Evolutionary conservation across 2,888 invertebrate species (phyloP).

Genomic region (Cinara cedri): DNA sequence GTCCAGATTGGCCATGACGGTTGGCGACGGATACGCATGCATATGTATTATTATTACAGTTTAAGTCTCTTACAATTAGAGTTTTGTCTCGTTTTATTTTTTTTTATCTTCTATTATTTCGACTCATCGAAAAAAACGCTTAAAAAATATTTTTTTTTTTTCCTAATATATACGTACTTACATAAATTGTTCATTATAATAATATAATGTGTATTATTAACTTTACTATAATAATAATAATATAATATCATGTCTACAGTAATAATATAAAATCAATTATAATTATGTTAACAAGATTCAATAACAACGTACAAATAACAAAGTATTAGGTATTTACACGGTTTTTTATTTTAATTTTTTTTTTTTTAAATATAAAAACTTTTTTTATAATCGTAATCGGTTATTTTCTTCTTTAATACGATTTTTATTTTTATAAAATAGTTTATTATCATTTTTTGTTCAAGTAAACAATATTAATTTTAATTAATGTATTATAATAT

Average conservation of each 20-base stretch:
- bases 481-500: not conserved
- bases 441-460: conserved; percentile 33
- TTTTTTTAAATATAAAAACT: conserved; percentile 50
- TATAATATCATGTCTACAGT: conserved; percentile 29
- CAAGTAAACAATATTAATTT: conserved; percentile 7
- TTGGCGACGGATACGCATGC: no score
- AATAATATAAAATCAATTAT: conserved; percentile 57
- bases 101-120: no score
- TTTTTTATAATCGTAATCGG: conserved; percentile 31
- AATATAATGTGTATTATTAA: no score
- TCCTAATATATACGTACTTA: conserved; percentile 40
- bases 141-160: not conserved
- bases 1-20: no score
- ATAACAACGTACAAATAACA: conserved; percentile 57
- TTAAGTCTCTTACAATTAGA: conserved; percentile 8
- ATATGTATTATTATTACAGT: no score
- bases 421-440: conserved; percentile 52
- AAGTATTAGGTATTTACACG: conserved; percentile 55
- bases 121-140: conserved; percentile 5
- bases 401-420: conserved; percentile 32
- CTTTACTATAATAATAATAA: no score
- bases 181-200: no score
- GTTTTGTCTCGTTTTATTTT: not conserved
- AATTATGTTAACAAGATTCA: conserved; percentile 57
- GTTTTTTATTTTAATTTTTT: conserved; percentile 39